These are phyloP conservation scores for Ennomos erosarius DNA, from an alignment of 2,888 invertebrate species.

Conservation along the genomic window DNA sequence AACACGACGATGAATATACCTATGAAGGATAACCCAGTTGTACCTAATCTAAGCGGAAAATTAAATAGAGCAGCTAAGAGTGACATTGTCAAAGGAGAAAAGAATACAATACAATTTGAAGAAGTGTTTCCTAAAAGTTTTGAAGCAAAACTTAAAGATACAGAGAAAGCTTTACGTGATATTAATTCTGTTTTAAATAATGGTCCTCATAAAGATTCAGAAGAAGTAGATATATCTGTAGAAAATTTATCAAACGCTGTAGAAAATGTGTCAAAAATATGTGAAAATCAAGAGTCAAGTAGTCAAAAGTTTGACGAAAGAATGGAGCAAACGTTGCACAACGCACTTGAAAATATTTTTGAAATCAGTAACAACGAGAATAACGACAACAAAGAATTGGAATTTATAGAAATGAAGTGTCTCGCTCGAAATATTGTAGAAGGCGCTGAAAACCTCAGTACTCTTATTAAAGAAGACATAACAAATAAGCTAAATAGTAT, in stretches of 20 bases:
- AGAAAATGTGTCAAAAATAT: not conserved
- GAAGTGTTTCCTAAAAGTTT: slow-evolving; percentile 62
- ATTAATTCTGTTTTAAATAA: slow-evolving; percentile 62
- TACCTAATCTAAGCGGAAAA: slow-evolving; percentile 52
- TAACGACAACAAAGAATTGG: slow-evolving; percentile 62
- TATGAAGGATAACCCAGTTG: slow-evolving; percentile 61
- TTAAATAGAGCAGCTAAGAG: slow-evolving; percentile 37
- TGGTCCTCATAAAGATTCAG: slow-evolving; percentile 20
- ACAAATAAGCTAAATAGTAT: slow-evolving; percentile 79
- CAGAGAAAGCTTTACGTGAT: slow-evolving; percentile 61
- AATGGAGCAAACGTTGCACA: slow-evolving; percentile 66
- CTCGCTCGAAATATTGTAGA: slow-evolving; percentile 73
- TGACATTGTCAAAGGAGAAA: slow-evolving; percentile 33
- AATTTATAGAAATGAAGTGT: slow-evolving; percentile 73
- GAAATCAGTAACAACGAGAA: slow-evolving; percentile 57
- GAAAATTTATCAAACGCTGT: slow-evolving; percentile 4
- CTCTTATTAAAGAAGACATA: slow-evolving; percentile 77
- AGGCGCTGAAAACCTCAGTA: slow-evolving; percentile 75
- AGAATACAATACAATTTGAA: slow-evolving; percentile 45
- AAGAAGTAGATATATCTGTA: slow-evolving; percentile 4
- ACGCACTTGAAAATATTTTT: slow-evolving; percentile 62
- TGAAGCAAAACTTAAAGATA: slow-evolving; percentile 64
- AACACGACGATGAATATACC: slow-evolving; percentile 71
- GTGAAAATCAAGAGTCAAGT: slow-evolving; percentile 21
- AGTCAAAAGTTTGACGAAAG: slow-evolving; percentile 56